Percentiles rank a stretch among this genome's conserved stretches.
These are phyloP conservation scores for Meiosimyza decipiens DNA, from an alignment of 2,888 invertebrate genomes.

Conservation along the genomic window DNA sequence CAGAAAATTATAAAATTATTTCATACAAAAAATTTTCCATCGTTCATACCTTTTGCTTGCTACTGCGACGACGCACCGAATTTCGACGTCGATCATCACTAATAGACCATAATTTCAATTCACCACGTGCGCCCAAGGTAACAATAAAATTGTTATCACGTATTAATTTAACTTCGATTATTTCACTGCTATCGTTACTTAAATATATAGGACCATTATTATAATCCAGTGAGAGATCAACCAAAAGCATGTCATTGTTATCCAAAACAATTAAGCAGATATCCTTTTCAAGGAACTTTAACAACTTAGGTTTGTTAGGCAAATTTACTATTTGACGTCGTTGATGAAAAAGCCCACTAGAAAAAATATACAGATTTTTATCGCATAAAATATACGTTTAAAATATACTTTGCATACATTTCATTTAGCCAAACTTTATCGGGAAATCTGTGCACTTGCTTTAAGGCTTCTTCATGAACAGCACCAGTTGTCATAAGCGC, in stretches of 20 bases:
- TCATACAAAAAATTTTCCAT: not conserved
- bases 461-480: slow-evolving; percentile 58
- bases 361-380: slow-evolving; percentile 4
- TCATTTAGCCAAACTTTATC: slow-evolving; percentile 62
- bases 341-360: slow-evolving; percentile 63
- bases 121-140: slow-evolving; percentile 59
- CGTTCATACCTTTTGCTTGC: slow-evolving; percentile 41
- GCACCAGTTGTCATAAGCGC: slow-evolving; percentile 57
- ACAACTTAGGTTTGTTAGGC: slow-evolving; percentile 52
- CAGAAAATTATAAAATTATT: too few species aligned
- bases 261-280: slow-evolving; percentile 59
- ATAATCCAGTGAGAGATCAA: slow-evolving; percentile 60
- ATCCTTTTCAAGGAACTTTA: slow-evolving; percentile 58
- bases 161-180: slow-evolving; percentile 56
- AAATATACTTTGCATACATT: slow-evolving; percentile 50
- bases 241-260: slow-evolving; percentile 54
- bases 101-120: slow-evolving; percentile 61
- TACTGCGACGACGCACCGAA: slow-evolving; percentile 46
- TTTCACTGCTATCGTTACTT: slow-evolving; percentile 49
- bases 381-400: not conserved
- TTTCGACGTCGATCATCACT: slow-evolving; percentile 51
- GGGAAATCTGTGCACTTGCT: slow-evolving; percentile 56
- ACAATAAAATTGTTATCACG: slow-evolving; percentile 56
- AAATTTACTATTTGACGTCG: slow-evolving; percentile 63
- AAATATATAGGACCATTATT: slow-evolving; percentile 53